Base-by-base conservation (phyloP, 2,797 vertebrate species). In the Siniperca scherzeri region DNA sequence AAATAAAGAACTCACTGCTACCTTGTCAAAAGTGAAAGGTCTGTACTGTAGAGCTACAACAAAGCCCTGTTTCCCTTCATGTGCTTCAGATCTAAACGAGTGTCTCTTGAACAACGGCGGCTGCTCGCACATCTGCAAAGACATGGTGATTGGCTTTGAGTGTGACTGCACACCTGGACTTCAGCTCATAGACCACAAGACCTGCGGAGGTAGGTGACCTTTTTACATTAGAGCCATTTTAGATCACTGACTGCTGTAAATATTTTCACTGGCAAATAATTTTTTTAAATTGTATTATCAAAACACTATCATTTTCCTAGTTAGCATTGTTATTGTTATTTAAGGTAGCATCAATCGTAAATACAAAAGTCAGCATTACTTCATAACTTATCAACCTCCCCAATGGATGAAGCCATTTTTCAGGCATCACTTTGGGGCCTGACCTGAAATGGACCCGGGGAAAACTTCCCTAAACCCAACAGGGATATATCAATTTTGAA, bases 71-170 rank as follows among this genome's bases (percentile, higher is more conserved):
- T 76, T 77, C 3, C 52, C 13, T 50, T 57, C 7, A 5, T 73
- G 25, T 56, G 16, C 59, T 81, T 14, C 91, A 99, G 98, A 97
- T 75, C 6, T 97, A 60, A 98, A 99, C 6, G 99, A 99, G 92
- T 99, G 99, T 92, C 94, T 98, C 21, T 66, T 97, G 79, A 99
- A 99, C 93, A 99, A 99, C 0, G 99, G 98, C 0, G 98, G 98
- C 79, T 99, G 99, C 85, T 99, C 98, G 5, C 98, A 99, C 87
- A 97, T 99, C 93, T 99, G 99, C 94, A 97, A 96, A 84, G 98
- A 99, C 94, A 94, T 98, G 21, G 89, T 96, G 65, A 97, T 99
- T 83, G 97, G 98, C 80, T 99, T 98, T 8, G 96, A 98, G 87
- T 99, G 99, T 57, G 97, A 97, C 93, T 99, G 99, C 78, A 97